Base-by-base conservation (phyloP, 2,797 vertebrate species). In the Cuculus canorus region DNA sequence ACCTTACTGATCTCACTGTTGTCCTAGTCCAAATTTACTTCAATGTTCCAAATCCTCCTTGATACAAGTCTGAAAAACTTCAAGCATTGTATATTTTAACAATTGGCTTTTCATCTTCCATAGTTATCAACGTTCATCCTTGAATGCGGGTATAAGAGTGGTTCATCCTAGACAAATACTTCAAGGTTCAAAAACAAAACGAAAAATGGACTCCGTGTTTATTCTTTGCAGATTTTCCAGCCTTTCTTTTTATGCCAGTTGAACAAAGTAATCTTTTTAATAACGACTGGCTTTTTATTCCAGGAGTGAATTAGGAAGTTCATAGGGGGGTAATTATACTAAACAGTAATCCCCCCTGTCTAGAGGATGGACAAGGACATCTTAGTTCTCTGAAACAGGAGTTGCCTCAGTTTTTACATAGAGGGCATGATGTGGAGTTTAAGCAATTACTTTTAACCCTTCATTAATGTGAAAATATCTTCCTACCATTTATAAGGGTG, bases 181-280 rank as follows among this genome's bases (percentile, higher is more conserved):
- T 92, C 54, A 90, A 92, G 54, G 57, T 59, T 86, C 53, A 86
- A 90, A 86, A 94, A 3, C 45, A 71, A 81, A 87, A 64, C 37
- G 11, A 83, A 68, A 81, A 78, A 56, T 8, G 73, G 50, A 68
- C 23, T 61, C 9, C 0, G 0, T 66, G 71, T 70, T 89, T 63
- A 90, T 22, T 30, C 57, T 83, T 73, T 17, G 21, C 16, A 65
- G 43, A 79, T 63, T 84, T 92, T 66, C 56, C 33, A 68, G 32
- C 32, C 75, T 80, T 56, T 15, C 19, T 76, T 90, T 60, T 66
- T 54, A 92, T 3, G 10, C 25, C 15, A 70, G 19, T 3, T 37
- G 32, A 96, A 69, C 11, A 75, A 88, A 88, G 47, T 11, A 0
- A 2, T 28, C 23, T 33, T 82, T 94, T 71, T 47, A 92, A 27